These are phyloP conservation scores for Malurus cyaneus DNA, from an alignment of 2,113 vertebrate genomes.

Conservation along the genomic window DNA sequence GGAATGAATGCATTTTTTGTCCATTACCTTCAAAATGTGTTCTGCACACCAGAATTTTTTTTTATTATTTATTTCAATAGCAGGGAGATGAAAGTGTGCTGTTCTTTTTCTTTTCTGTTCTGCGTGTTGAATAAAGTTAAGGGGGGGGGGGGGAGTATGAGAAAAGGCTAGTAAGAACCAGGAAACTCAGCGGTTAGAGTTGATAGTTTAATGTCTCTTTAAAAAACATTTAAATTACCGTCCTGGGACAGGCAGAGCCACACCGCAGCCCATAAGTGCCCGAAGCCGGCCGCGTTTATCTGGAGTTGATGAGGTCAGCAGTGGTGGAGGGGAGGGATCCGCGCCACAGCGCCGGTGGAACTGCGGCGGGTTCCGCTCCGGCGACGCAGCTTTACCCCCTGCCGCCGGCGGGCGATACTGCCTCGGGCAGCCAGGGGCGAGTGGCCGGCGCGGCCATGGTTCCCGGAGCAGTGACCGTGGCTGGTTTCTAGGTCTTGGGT, in stretches of 20 bases:
- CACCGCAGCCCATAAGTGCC: accelerated
- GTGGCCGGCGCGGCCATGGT: too few species aligned
- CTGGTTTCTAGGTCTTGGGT: neutral
- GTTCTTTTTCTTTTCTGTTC: neutral
- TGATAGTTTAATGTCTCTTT: neutral
- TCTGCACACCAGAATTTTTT: neutral
- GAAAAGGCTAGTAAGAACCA: neutral
- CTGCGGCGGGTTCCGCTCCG: neutral
- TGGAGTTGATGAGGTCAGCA: neutral
- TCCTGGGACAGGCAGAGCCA: neutral
- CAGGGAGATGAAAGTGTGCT: neutral
- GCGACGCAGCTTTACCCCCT: neutral
- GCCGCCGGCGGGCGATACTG: neutral
- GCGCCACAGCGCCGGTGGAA: neutral
- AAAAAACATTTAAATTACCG: too few species aligned
- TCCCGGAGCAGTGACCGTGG: neutral
- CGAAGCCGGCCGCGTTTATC: neutral
- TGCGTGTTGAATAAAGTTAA: neutral
- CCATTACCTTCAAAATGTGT: neutral
- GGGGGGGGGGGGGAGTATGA: neutral
- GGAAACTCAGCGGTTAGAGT: neutral
- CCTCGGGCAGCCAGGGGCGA: neutral
- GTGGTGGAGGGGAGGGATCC: neutral
- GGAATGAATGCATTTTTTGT: neutral
- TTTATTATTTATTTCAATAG: neutral